phyloP scores from a whole-genome alignment of 2,113 vertebrate genomes.

The Rissa tridactyla region DNA sequence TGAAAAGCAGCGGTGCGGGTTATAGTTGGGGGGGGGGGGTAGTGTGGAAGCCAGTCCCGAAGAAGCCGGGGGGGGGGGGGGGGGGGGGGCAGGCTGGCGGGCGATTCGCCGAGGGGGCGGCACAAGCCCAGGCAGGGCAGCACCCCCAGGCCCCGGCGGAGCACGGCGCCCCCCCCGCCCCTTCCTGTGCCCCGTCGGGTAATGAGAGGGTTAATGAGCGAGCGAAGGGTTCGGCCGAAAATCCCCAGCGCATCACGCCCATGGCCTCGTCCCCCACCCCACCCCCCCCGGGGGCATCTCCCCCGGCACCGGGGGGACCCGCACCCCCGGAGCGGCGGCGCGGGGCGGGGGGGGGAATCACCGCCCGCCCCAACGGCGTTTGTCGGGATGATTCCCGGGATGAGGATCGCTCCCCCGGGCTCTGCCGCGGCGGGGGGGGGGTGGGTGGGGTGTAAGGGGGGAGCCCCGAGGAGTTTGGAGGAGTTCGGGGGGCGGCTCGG shows the following conservation, averaged over 20 bases:
- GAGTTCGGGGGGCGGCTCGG: neutral
- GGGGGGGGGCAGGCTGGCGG: neutral
- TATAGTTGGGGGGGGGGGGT: neutral
- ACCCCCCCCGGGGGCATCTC: neutral
- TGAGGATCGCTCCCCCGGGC: slow-evolving; percentile 50
- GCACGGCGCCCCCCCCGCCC: neutral
- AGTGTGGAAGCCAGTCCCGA: neutral
- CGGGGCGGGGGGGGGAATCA: slow-evolving; percentile 27
- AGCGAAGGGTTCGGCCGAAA: neutral
- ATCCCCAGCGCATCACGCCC: neutral
- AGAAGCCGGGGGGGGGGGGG: neutral
- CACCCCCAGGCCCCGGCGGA: no score
- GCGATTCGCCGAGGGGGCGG: neutral
- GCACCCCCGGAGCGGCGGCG: neutral
- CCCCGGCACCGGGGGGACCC: neutral
- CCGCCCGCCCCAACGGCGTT: slow-evolving; percentile 27
- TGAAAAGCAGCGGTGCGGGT: slow-evolving; percentile 25
- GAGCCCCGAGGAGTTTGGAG: no score
- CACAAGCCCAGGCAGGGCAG: neutral
- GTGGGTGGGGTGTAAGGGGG: neutral
- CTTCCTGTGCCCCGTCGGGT: neutral
- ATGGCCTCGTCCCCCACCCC: neutral
- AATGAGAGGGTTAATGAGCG: neutral
- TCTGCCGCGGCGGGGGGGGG: neutral
- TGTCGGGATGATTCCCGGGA: slow-evolving; percentile 63